Base-by-base conservation (phyloP, 2,888 invertebrate genomes). In the Cylloceria caligata region DNA sequence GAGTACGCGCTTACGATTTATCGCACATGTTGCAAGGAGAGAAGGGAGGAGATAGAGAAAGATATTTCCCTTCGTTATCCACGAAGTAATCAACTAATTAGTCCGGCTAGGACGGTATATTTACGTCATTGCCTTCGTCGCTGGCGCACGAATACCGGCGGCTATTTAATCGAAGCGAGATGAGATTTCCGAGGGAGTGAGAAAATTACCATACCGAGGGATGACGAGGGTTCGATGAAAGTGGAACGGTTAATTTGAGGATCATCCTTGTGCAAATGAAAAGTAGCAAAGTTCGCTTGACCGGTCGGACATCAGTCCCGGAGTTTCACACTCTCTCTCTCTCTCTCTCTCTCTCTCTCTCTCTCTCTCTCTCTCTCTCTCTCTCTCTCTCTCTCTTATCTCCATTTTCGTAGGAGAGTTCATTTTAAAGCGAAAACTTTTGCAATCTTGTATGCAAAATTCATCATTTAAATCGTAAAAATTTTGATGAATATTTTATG, bases 101-200 rank as follows among this genome's bases (percentile, higher is more conserved):
- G 39, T 52, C 34, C 57, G 16, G 7, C 30, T 57, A 13, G 11
- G 71, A 49, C 19, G 19, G 1, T 36, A 19, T 34, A 60, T 60
- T 60, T 16, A 34, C 60, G 34, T 34, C 30, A 3, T 19, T 55
- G 62, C 68, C 65, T 55, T 45, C 55, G 64, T 47, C 55, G 55
- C 64, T 71, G 57, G 47, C 42, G 72, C n/a, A n/a, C n/a, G n/a
- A n/a, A n/a, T n/a, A n/a, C n/a, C n/a, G 42, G 30, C 68, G 55
- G 49, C 21, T 78, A 64, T 62, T 77, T 81, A 47, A 81, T 75
- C 74, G 81, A 74, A 75, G 16, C 49, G 74, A 74, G 60, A 78
- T 71, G 49, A 67, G 49, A 71, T 78, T 75, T 67, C 24, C 52
- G 9, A 62, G 13, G 30, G 45, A 1, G 16, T 27, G 57, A 36